Evolutionary conservation across 2,113 vertebrate species (phyloP).

Genomic region (Gymnarchus niloticus): DNA sequence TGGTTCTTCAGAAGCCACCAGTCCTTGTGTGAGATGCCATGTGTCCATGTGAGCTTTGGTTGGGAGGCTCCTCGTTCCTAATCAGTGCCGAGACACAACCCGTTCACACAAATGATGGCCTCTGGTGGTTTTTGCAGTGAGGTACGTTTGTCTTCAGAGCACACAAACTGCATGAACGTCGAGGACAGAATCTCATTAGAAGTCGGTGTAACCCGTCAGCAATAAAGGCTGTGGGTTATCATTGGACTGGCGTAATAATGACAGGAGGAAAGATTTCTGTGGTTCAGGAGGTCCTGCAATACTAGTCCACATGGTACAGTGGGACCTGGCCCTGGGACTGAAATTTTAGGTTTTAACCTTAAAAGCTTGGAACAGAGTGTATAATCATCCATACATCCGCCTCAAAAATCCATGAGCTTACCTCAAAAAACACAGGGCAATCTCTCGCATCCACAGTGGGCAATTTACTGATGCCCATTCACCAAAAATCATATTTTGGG

Average conservation of each 20-base stretch:
- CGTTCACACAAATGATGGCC: background rate
- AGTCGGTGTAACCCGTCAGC: background rate
- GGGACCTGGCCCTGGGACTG: background rate
- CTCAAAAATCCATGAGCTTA: background rate
- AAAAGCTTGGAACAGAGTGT: too few species aligned
- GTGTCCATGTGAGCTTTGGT: background rate
- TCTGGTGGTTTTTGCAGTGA: background rate
- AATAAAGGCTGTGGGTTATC: background rate
- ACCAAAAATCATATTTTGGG: background rate
- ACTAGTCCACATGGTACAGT: too few species aligned
- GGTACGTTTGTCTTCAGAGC: background rate
- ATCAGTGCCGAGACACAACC: background rate
- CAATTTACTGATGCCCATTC: background rate
- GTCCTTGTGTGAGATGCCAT: background rate
- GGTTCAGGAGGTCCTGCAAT: background rate
- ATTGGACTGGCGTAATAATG: background rate
- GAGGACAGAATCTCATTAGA: background rate
- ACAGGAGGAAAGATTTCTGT: background rate
- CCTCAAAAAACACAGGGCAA: background rate
- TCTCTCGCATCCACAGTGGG: background rate
- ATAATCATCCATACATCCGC: too few species aligned
- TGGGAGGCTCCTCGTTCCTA: background rate
- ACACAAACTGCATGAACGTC: background rate
- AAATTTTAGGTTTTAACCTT: background rate
- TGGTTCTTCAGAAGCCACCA: background rate